phyloP scores from a whole-genome alignment of 2,113 vertebrate genomes.

The Chaetodon trifascialis region DNA sequence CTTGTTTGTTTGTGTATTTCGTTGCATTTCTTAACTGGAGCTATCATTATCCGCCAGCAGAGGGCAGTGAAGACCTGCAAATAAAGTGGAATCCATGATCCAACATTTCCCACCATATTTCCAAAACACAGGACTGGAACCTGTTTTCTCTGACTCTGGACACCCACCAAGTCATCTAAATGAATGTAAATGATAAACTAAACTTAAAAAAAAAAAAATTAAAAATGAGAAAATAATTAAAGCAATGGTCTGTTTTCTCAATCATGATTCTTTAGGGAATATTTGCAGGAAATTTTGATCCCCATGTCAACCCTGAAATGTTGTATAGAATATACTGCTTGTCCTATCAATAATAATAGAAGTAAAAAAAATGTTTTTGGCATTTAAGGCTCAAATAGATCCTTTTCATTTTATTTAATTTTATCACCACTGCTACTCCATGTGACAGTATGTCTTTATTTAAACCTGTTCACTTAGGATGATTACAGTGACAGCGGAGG shows the following conservation, averaged over 20 bases:
- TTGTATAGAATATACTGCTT: background rate
- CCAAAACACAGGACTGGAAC: background rate
- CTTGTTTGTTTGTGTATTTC: background rate
- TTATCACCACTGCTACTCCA: background rate
- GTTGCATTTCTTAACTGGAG: background rate
- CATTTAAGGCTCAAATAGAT: background rate
- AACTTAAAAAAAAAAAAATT: no score
- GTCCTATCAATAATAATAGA: background rate
- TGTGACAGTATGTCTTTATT: background rate
- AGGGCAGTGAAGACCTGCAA: slow-evolving; percentile 39
- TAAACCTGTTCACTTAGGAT: background rate
- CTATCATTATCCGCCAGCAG: slow-evolving; percentile 30
- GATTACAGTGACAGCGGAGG: slow-evolving; percentile 4
- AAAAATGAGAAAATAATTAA: background rate
- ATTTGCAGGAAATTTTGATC: background rate
- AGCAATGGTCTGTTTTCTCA: background rate
- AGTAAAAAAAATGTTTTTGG: no score
- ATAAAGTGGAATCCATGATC: background rate
- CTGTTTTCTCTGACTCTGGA: background rate
- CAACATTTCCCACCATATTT: no score
- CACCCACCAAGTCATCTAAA: background rate
- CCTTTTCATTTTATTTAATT: background rate
- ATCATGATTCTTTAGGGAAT: background rate
- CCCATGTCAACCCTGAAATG: background rate
- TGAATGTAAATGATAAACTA: background rate